Percentiles rank a stretch among this genome's conserved stretches.
These are phyloP conservation scores for Oegoconia quadripuncta DNA, from an alignment of 2,888 invertebrate species.

Conservation along the genomic window DNA sequence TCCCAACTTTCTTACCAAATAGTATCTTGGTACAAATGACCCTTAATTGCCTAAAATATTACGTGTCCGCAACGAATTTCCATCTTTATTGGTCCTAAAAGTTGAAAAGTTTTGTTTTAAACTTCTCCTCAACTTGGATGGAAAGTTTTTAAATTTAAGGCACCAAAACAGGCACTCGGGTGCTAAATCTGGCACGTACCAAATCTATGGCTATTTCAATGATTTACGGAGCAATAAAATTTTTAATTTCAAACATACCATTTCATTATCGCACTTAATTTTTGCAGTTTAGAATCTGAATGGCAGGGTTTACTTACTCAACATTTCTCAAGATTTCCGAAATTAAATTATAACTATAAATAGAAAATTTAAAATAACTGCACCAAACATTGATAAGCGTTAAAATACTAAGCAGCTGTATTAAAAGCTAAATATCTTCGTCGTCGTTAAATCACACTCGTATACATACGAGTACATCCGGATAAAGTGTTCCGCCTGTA, in stretches of 20 bases:
- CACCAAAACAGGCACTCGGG: conserved; percentile 28
- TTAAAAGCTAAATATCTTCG: too few species aligned
- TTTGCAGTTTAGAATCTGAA: background rate
- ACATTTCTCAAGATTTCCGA: too few species aligned
- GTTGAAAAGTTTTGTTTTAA: conserved; percentile 42
- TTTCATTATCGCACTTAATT: conserved; percentile 31
- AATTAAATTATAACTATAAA: too few species aligned
- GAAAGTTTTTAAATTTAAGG: conserved; percentile 43
- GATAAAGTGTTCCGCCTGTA: too few species aligned
- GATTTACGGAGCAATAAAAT: conserved; percentile 54
- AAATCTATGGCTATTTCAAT: conserved; percentile 32
- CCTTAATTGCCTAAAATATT: conserved; percentile 10
- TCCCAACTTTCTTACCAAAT: too few species aligned
- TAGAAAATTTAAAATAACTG: too few species aligned
- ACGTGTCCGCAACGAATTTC: conserved; percentile 25
- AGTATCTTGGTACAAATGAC: conserved; percentile 1
- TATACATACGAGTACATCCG: too few species aligned
- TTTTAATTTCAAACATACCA: conserved; percentile 55
- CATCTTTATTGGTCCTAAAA: conserved; percentile 29
- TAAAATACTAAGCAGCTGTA: too few species aligned
- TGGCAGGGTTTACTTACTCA: background rate
- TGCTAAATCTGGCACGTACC: conserved; percentile 39
- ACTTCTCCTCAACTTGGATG: conserved; percentile 25
- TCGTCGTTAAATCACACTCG: too few species aligned
- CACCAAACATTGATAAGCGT: too few species aligned